Evolutionary conservation across 2,888 invertebrate genomes (phyloP).

Genomic region (Plebejus argus): DNA sequence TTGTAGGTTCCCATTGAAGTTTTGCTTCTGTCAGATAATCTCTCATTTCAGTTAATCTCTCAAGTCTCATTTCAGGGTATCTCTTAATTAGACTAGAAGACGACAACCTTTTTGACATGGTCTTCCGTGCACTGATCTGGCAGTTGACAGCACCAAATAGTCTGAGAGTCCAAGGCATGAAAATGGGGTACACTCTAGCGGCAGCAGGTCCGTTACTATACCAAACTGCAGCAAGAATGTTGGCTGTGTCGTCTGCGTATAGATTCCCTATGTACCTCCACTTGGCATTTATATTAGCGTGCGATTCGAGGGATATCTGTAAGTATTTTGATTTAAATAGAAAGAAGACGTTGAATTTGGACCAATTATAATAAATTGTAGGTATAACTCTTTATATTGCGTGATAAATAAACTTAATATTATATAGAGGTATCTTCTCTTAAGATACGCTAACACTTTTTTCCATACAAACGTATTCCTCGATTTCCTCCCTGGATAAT

Average conservation of each 20-base stretch:
- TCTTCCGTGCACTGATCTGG: constrained; percentile 55
- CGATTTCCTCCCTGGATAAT: too few relatives aligned
- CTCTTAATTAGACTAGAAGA: constrained; percentile 58
- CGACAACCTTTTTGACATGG: constrained; percentile 55
- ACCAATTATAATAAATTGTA: too few relatives aligned
- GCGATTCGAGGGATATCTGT: constrained; percentile 59
- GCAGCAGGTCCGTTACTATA: constrained; percentile 53
- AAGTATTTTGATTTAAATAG: constrained; percentile 39
- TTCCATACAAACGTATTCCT: too few relatives aligned
- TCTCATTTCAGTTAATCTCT: too few relatives aligned
- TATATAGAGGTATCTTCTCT: too few relatives aligned
- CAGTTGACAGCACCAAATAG: constrained; percentile 57
- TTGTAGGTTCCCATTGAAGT: too few relatives aligned
- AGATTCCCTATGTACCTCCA: constrained; percentile 57
- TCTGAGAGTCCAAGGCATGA: constrained; percentile 44
- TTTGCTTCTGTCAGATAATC: too few relatives aligned
- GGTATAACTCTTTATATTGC: too few relatives aligned
- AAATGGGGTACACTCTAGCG: constrained; percentile 46
- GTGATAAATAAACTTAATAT: too few relatives aligned
- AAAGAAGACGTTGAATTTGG: too few relatives aligned
- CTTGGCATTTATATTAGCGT: constrained; percentile 58
- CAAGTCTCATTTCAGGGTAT: constrained; percentile 51
- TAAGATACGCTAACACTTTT: too few relatives aligned
- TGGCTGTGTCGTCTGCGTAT: constrained; percentile 51
- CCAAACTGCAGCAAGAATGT: constrained; percentile 56